These are phyloP conservation scores for Aldrovandia affinis DNA, from an alignment of 2,797 vertebrate genomes.

Conservation along the genomic window DNA sequence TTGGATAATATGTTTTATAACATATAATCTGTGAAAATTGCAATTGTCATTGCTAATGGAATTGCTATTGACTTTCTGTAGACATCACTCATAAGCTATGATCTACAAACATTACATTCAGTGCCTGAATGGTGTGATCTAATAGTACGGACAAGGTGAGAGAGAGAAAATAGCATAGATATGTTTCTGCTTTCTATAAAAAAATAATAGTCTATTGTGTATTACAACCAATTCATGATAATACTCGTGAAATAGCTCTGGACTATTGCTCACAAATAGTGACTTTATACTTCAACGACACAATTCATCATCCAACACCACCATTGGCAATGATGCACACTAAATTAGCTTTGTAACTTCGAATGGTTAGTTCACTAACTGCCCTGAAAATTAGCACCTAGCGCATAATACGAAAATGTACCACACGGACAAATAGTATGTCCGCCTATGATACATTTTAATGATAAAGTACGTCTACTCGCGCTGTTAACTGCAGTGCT, in stretches of 20 bases:
- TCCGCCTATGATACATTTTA: not conserved
- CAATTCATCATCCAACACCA: not conserved
- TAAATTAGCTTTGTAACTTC: constrained; percentile 13
- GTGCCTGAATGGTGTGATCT: not conserved
- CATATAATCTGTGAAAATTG: constrained; percentile 4
- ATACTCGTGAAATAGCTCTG: not conserved
- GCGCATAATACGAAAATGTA: not conserved
- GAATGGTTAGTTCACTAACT: not conserved
- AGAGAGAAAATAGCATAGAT: not conserved
- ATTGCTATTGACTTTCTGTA: not conserved
- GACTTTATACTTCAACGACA: not conserved
- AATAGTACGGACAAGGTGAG: not conserved
- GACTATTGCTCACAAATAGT: not conserved
- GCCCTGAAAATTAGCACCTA: not conserved
- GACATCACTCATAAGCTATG: constrained; percentile 1
- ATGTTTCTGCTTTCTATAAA: not conserved
- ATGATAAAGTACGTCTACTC: not conserved
- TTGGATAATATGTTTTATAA: too few relatives aligned
- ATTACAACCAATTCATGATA: constrained; percentile 2
- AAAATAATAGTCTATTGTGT: constrained; percentile 8
- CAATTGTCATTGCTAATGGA: not conserved
- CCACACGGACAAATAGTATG: not conserved
- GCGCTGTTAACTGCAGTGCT: not conserved
- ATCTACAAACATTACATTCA: not conserved
- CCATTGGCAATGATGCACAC: not conserved